Evolutionary conservation across 2,113 vertebrate species (phyloP).

Genomic region (Hemiscyllium ocellatum): DNA sequence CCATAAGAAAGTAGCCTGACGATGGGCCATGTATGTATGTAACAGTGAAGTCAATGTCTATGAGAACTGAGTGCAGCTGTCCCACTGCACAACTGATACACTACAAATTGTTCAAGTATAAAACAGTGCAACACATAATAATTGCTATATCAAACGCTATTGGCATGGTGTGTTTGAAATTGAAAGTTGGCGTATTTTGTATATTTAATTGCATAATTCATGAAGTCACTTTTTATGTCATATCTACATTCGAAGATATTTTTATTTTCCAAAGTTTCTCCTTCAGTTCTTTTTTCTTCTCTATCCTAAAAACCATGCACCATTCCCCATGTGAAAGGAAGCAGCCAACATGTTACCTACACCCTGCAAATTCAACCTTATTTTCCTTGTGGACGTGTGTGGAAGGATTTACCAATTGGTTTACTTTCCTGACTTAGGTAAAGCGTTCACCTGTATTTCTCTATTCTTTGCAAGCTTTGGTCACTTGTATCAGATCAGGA

Average conservation of each 20-base stretch:
- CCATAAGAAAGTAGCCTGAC: too few species aligned
- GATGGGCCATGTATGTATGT: too few species aligned
- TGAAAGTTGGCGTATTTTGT: neutral
- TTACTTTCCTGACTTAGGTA: neutral
- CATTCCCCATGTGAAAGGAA: neutral
- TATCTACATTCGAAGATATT: neutral
- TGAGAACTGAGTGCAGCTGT: too few species aligned
- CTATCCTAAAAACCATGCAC: neutral
- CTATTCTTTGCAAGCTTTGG: too few species aligned
- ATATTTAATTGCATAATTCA: neutral
- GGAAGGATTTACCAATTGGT: neutral
- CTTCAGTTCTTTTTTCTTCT: neutral
- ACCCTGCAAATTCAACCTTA: neutral
- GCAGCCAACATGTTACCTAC: neutral
- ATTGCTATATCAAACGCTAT: too few species aligned
- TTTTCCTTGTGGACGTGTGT: neutral
- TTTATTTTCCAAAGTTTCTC: neutral
- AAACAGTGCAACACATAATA: too few species aligned
- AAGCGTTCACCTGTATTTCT: neutral
- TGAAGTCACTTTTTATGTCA: neutral
- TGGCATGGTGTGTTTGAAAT: neutral
- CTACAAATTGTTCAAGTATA: too few species aligned
- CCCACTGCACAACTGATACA: too few species aligned
- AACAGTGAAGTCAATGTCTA: too few species aligned
- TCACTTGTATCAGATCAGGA: too few species aligned